Conservation (phyloP, 2,797 vertebrate species). For the Lutra lutra region DNA sequence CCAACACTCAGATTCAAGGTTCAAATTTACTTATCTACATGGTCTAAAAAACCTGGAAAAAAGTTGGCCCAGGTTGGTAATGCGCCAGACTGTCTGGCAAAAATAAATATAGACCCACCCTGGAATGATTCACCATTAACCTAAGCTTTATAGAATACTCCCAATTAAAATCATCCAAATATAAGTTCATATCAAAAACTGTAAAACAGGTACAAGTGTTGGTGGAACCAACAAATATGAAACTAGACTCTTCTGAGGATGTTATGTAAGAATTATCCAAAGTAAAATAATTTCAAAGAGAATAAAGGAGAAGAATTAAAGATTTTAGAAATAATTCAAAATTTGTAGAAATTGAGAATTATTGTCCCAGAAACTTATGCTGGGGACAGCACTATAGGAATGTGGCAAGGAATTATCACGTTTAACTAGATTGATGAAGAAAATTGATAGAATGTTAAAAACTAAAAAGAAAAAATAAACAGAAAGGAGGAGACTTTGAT, state of each 20-base stretch:
- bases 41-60: neutral
- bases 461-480: neutral
- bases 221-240: neutral
- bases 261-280: neutral
- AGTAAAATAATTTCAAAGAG: conserved; percentile 23
- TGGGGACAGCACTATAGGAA: neutral
- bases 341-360: conserved; percentile 1
- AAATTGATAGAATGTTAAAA: neutral
- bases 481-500: neutral
- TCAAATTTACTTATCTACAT: neutral
- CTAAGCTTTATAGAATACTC: neutral
- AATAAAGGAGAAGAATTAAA: neutral
- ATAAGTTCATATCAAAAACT: neutral
- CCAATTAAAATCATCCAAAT: neutral
- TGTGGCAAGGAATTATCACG: neutral
- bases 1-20: neutral
- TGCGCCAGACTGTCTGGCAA: neutral
- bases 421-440: neutral
- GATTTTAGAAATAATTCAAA: neutral
- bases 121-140: neutral
- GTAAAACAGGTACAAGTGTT: neutral
- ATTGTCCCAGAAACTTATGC: neutral
- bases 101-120: neutral
- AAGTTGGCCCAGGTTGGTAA: neutral
- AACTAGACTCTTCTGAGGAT: neutral